Conservation (phyloP, 2,797 vertebrate species). For the Lutjanus campechanus region DNA sequence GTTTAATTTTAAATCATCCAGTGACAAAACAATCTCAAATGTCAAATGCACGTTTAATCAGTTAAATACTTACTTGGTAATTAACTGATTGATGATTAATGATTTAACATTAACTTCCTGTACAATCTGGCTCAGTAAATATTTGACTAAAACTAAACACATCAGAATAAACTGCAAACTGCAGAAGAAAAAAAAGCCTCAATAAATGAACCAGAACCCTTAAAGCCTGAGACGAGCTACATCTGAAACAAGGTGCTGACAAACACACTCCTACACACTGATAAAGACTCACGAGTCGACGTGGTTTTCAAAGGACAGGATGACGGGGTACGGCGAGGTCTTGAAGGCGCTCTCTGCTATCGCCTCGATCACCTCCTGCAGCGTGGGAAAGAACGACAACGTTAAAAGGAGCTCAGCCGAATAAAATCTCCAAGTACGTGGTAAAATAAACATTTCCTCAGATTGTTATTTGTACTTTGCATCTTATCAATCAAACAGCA, state of each 20-base stretch:
- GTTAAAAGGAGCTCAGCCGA: neutral
- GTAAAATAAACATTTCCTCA: neutral
- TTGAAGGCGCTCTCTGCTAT: conserved; percentile 95
- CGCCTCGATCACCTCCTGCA: conserved; percentile 92
- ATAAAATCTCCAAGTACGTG: neutral
- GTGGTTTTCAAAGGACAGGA: conserved; percentile 96
- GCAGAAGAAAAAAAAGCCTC: neutral
- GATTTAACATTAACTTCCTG: no score
- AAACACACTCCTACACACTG: neutral
- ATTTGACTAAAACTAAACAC: neutral
- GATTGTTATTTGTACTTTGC: neutral
- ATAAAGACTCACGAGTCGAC: conserved; percentile 92
- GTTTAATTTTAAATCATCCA: no score
- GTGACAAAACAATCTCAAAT: no score
- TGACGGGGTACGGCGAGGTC: conserved; percentile 90
- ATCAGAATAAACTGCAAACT: neutral
- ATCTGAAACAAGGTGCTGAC: no score
- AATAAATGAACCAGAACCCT: neutral
- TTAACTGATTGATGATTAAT: no score
- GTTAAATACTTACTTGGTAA: no score
- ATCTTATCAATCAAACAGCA: neutral
- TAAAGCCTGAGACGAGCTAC: no score
- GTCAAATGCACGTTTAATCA: no score
- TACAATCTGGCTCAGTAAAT: no score
- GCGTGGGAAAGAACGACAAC: neutral